Base-by-base conservation (phyloP, 1,140 invertebrate genomes). In the Macrosteles quadrilineatus region DNA sequence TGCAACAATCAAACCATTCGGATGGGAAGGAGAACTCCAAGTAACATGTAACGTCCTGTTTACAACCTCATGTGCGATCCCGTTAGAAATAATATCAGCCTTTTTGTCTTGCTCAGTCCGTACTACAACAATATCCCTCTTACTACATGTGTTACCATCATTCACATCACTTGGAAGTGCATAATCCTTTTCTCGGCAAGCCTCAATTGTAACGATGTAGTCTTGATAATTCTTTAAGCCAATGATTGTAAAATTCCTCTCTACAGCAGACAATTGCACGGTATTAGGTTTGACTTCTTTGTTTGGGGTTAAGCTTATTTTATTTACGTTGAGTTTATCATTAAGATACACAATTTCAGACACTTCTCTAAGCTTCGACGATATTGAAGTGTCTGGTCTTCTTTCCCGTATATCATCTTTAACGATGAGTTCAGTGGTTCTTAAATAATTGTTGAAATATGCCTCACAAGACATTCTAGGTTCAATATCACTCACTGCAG, bases 1-100 rank as follows among this genome's bases (percentile, higher is more conserved):
- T 0, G 88, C 88, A 1, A 95, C 83, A 45, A 97, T 89, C 23
- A 92, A 82, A 0, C 95, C 93, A 79, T 98, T 98, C 0, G 95
- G 93, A 65, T 88, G 79, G 17, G 74, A 68, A 0, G 95, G 95
- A 25, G 69, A 23, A 2, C 50, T 19, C 75, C 75, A 77, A 11
- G 43, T 69, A 12, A 77, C 62, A 14, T 50, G 45, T 21, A 70
- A 67, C 14, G 73, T 76, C 50, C 69, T 69, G 65, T 77, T 77
- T 11, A 67, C 40, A 0, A 72, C 67, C 30, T 67, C 32, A 2
- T 29, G 43, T 19, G 71, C 40, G 3, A 36, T 45, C 0, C 25
- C 6, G 1, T 62, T 30, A 57, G 68, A 31, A 12, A 77, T 72
- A 2, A 43, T 19, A 70, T 77, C 76, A 3, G 73, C 75, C 2